Conservation (phyloP, 1,140 invertebrate genomes). For the Scaptodrosophila lebanonensis region DNA sequence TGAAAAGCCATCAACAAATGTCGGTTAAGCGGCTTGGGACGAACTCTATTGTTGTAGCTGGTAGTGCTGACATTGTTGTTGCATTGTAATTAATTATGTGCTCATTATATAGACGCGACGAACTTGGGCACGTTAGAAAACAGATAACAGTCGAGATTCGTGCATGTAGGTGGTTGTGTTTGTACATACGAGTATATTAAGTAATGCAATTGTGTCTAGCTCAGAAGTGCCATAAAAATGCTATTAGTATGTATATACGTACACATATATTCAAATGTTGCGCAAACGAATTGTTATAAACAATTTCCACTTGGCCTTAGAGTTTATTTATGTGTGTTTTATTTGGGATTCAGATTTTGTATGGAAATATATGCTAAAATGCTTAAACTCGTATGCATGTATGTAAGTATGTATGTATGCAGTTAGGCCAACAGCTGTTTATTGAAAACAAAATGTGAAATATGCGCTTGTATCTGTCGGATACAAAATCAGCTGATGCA, state of each 20-base stretch:
- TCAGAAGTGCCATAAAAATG: too few relatives aligned
- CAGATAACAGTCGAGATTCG: neutral
- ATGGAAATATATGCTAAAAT: conserved; percentile 2
- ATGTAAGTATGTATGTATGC: conserved; percentile 15
- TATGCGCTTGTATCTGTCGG: conserved; percentile 41
- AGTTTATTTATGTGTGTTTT: neutral
- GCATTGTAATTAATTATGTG: conserved; percentile 25
- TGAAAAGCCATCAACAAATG: too few relatives aligned
- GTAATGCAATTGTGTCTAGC: conserved; percentile 6
- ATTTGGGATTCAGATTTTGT: too few relatives aligned
- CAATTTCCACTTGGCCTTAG: conserved; percentile 17
- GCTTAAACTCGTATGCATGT: too few relatives aligned
- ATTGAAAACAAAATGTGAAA: neutral
- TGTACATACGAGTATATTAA: conserved; percentile 16
- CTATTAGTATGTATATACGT: too few relatives aligned
- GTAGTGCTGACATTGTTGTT: conserved; percentile 7
- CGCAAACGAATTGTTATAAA: conserved; percentile 17
- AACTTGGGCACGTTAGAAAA: conserved; percentile 13
- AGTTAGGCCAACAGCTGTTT: conserved; percentile 3
- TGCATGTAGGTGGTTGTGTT: conserved; percentile 7
- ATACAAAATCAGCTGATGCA: conserved; percentile 57
- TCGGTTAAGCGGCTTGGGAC: conserved; percentile 8
- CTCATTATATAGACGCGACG: conserved; percentile 10
- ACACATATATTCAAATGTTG: too few relatives aligned
- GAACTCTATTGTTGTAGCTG: conserved; percentile 5